Evolutionary conservation across 2,888 invertebrate species (phyloP), one percentile per base, ranked within the genome.

Genomic region (Epinotia nisella): DNA sequence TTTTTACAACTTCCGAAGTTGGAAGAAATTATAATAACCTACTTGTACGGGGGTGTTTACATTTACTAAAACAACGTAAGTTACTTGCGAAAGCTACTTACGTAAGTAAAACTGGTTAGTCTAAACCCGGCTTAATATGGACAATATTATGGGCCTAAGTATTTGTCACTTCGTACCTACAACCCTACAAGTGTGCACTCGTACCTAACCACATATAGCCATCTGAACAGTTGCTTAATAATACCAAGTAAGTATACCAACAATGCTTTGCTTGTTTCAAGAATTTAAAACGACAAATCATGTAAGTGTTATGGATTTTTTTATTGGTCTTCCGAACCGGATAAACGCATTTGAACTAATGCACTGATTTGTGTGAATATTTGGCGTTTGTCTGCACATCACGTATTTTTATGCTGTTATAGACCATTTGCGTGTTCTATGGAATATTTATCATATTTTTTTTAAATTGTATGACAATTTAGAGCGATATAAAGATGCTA

Each of bases 221-320:
- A 49, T 49, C 35, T 13, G 15, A 13, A 13, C 45, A 45, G 15
- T 41, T 41, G 41, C 3, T 41, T 13, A 15, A 11, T 15, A 45
- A 45, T 15, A 15, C 3, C 15, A 45, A 15, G n/a, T n/a, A n/a
- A n/a, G n/a, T n/a, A n/a, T n/a, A n/a, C 3, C 15, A 45, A 15
- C 45, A 45, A 49, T n/a, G 39, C 35, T 19, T 2, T 9, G 17
- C n/a, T 17, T 68, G 60, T 68, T 3, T 51, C 35, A 51, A 68
- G 68, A 68, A 60, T 68, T 59, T 51, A 60, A 68, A 68, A 60
- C 51, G 59, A 51, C 68, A 68, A 68, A 68, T 68, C 68, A 68
- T 68, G 60, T 60, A 60, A 70, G 61, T 61, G n/a, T 9, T 17
- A n/a, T 41, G 9, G 29, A 29, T 29, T 29, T 29, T 29, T 29